Base-by-base conservation (phyloP, 2,113 vertebrate species). In the Rhea americana region DNA sequence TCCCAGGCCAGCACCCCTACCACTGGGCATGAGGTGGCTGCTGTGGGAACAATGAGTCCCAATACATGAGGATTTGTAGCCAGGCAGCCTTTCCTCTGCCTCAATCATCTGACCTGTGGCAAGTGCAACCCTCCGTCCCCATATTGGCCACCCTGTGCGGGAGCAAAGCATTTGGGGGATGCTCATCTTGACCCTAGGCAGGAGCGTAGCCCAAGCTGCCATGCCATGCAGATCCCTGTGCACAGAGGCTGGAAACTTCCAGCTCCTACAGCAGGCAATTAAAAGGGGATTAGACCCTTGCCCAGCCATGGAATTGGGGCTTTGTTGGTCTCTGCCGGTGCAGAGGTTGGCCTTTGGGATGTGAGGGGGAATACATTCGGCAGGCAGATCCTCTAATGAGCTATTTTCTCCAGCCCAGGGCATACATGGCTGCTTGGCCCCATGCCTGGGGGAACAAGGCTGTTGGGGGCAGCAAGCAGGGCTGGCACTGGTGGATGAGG, bases 251-350 rank as follows among this genome's bases (percentile, higher is more conserved):
- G 30, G 21, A 16, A 4, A 15, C 13, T 2, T 5, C 45, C n/a
- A 9, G 22, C 8, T n/a, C 32, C 21, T 17, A 90, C 92, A 84
- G 89, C 90, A 91, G 86, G 96, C 95, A 95, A 96, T 97, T 97
- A 96, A 97, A 97, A 97, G 90, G 81, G 94, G 96, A 97, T 96
- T 97, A 97, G 96, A 96, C 94, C 15, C 30, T 59, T 68, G 92
- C 94, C 96, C 96, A 95, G 94, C 89, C 75, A 85, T 68, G 81
- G 87, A 93, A 56, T 59, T 47, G 47, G 85, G 86, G 15, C n/a
- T 88, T 89, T 82, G 88, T 48, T 90, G 88, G 43, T 73, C 43
- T 78, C 58, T 58, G 70, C 39, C 48, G 37, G 73, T 62, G 26
- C 89, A 45, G 72, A 76, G 37, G 76, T 92, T 70, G 78, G 83